These are phyloP conservation scores for Lynx canadensis DNA, from an alignment of 2,113 vertebrate species.

Conservation along the genomic window DNA sequence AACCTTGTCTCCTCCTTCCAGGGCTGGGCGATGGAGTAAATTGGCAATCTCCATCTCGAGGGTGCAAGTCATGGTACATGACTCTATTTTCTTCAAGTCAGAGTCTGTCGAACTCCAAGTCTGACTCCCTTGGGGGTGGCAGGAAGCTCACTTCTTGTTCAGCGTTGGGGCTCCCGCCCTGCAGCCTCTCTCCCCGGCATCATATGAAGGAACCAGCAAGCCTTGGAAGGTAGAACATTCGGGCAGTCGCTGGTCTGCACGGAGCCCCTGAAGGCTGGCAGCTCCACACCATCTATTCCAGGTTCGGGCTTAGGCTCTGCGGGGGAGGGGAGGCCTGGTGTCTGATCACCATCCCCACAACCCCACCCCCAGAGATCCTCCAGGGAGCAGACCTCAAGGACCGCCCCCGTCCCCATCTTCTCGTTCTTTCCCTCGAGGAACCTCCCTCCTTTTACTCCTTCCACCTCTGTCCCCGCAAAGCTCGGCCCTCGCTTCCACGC, in stretches of 20 bases:
- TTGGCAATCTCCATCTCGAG: conserved; percentile 1
- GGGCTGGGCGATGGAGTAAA: not conserved
- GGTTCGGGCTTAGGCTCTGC: not conserved
- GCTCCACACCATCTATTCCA: too few species aligned
- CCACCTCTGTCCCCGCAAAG: not conserved
- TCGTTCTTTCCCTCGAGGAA: not conserved
- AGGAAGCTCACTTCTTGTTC: not conserved
- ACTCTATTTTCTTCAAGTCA: conserved; percentile 47
- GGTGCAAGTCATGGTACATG: conserved; percentile 15
- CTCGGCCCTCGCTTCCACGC: not conserved
- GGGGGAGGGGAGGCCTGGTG: not conserved
- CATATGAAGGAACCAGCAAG: not conserved
- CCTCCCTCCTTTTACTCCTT: not conserved
- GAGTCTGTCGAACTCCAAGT: not conserved
- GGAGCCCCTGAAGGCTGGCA: not conserved
- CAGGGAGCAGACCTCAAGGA: not conserved
- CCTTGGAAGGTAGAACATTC: not conserved
- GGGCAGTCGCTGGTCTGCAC: not conserved
- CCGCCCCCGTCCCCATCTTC: not conserved
- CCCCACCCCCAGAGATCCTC: not conserved
- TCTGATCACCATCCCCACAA: fast-evolving
- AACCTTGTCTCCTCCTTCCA: not conserved
- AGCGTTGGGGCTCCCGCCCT: too few species aligned
- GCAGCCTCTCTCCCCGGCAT: not conserved
- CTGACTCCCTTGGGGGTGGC: not conserved